Percentiles rank a stretch among this genome's conserved stretches.
These are phyloP conservation scores for Falco cherrug DNA, from an alignment of 2,797 vertebrate species.

Conservation along the genomic window DNA sequence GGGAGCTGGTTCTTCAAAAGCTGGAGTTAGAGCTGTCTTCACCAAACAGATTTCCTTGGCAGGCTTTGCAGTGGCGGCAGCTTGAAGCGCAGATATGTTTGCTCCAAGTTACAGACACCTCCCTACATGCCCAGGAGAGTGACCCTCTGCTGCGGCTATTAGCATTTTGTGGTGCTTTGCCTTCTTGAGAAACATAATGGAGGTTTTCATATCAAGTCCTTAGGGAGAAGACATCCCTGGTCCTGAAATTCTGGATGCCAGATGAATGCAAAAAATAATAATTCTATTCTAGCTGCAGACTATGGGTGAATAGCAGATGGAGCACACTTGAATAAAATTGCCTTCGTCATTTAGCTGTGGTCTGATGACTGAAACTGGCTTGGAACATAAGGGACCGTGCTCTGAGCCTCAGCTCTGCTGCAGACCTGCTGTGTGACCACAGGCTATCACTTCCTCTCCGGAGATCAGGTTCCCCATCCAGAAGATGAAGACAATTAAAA, in stretches of 20 bases:
- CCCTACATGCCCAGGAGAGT: background rate
- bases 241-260: conserved; percentile 6
- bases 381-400: background rate
- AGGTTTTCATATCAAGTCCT: conserved; percentile 35
- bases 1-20: conserved; percentile 1
- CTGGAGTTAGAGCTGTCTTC: background rate
- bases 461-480: background rate
- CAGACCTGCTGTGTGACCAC: background rate
- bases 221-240: background rate
- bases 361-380: background rate
- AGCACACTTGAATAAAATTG: conserved; percentile 3
- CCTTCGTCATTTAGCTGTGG: background rate
- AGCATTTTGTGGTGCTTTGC: conserved; percentile 26
- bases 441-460: background rate
- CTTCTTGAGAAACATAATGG: conserved; percentile 14
- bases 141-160: background rate
- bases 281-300: background rate
- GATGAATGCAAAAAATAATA: conserved; percentile 27
- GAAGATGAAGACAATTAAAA: background rate
- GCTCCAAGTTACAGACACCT: background rate
- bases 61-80: background rate
- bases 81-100: background rate
- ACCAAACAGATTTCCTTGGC: conserved; percentile 3
- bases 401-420: background rate
- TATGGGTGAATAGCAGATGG: background rate